These are phyloP conservation scores for Augiades crinisus DNA, from an alignment of 2,888 invertebrate species.

Conservation along the genomic window DNA sequence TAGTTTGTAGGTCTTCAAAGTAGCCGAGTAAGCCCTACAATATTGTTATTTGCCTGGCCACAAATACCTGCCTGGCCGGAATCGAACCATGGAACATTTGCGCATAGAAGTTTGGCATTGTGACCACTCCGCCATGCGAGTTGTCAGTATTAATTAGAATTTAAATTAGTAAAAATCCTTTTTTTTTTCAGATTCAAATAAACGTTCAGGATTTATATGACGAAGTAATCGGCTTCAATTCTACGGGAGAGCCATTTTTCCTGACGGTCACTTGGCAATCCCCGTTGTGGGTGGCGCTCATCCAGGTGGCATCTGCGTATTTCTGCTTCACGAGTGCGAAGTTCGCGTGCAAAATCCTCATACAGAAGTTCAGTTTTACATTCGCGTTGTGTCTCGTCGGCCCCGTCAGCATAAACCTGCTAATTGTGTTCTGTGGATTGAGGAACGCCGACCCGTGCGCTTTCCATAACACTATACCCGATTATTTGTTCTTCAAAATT, in stretches of 20 bases:
- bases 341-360: constrained; percentile 93
- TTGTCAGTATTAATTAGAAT: too few species aligned
- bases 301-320: constrained; percentile 86
- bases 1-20: too few species aligned
- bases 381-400: constrained; percentile 90
- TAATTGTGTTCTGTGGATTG: constrained; percentile 84
- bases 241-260: constrained; percentile 51
- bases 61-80: too few species aligned
- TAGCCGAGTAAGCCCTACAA: too few species aligned
- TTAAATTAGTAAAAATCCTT: too few species aligned
- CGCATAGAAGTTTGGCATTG: too few species aligned
- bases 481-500: constrained; percentile 93
- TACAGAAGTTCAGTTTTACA: constrained; percentile 93
- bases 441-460: constrained; percentile 85
- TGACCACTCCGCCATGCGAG: too few species aligned
- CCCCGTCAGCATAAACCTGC: constrained; percentile 86
- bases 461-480: constrained; percentile 85
- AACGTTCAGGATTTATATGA: constrained; percentile 55
- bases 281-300: constrained; percentile 82
- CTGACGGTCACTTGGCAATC: constrained; percentile 56
- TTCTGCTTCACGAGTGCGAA: constrained; percentile 86
- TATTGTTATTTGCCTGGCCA: too few species aligned
- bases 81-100: too few species aligned
- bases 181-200: constrained; percentile 63
- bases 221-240: constrained; percentile 58